Conservation (phyloP, 1,140 invertebrate genomes). For the Tribolium castaneum region DNA sequence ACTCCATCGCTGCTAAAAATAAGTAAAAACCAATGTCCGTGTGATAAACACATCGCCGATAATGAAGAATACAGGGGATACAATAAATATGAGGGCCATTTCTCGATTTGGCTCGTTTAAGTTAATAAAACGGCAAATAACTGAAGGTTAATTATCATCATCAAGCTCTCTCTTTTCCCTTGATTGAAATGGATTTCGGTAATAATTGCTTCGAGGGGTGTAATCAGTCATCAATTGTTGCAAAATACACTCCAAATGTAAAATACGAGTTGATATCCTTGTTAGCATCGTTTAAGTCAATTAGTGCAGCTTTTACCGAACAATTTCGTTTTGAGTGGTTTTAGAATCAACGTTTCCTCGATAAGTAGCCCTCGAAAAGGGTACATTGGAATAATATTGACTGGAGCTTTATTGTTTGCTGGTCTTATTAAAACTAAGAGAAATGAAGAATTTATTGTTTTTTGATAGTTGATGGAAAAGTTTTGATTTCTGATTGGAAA, state of each 20-base stretch:
- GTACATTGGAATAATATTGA: not conserved
- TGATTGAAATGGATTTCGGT: constrained; percentile 11
- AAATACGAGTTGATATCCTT: not conserved
- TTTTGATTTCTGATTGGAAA: too few species aligned
- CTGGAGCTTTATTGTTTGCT: not conserved
- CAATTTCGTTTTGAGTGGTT: not conserved
- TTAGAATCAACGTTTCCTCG: not conserved
- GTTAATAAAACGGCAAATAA: not conserved
- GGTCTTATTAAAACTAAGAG: not conserved
- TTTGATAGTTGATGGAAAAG: too few species aligned
- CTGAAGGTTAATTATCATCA: not conserved
- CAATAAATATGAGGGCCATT: not conserved
- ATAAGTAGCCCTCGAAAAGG: not conserved
- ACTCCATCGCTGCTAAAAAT: constrained; percentile 47
- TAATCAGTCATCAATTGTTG: not conserved
- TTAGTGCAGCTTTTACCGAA: not conserved
- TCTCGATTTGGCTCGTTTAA: not conserved
- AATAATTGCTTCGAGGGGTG: not conserved
- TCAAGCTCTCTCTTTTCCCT: not conserved
- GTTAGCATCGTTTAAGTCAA: not conserved
- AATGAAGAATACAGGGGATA: not conserved
- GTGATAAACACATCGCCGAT: too few species aligned
- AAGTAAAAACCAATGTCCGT: constrained; percentile 22
- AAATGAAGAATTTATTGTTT: too few species aligned
- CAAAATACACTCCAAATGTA: not conserved